Conservation (phyloP, 2,113 vertebrate genomes). For the Blennius ocellaris region DNA sequence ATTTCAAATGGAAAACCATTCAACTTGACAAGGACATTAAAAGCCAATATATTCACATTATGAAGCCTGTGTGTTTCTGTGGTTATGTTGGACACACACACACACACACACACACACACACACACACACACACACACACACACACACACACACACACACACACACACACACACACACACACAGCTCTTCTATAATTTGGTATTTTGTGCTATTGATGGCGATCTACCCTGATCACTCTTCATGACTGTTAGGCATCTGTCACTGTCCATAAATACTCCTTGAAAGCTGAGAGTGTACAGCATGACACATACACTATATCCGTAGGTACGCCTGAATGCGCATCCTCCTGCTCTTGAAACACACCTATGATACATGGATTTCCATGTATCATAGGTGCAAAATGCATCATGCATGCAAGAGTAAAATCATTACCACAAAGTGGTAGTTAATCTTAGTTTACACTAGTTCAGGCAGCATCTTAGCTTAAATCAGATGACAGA, state of each 20-base stretch:
- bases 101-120: conserved; percentile 19
- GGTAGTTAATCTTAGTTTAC: conserved; percentile 40
- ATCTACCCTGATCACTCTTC: conserved; percentile 56
- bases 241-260: conserved; percentile 38
- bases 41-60: conserved; percentile 69
- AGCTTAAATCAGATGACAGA: conserved; percentile 43
- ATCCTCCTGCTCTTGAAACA: neutral
- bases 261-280: conserved; percentile 53
- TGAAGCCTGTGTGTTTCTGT: conserved; percentile 23
- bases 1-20: conserved; percentile 61
- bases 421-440: conserved; percentile 24
- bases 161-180: conserved; percentile 20
- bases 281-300: conserved; percentile 25
- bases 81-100: conserved; percentile 43
- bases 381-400: too few species aligned
- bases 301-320: neutral
- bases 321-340: conserved; percentile 3
- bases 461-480: conserved; percentile 6
- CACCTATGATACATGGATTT: neutral
- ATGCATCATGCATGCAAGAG: neutral
- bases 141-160: conserved; percentile 24
- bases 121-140: conserved; percentile 14
- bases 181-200: conserved; percentile 37
- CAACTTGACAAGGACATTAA: conserved; percentile 73
- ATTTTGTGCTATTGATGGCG: conserved; percentile 41